Conservation (phyloP, 2,888 invertebrate genomes). For the Napeogenes sylphis region DNA sequence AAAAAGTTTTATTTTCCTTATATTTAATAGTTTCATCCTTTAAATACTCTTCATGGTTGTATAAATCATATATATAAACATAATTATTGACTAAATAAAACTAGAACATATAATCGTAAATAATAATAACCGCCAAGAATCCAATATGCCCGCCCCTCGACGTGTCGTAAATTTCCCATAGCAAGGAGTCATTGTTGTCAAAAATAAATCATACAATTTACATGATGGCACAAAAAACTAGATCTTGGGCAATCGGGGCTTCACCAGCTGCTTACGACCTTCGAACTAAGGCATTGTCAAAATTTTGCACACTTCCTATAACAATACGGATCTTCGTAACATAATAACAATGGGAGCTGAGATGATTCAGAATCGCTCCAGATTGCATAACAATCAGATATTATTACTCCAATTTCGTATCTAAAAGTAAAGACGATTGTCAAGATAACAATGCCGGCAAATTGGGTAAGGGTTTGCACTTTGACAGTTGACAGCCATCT, state of each 20-base stretch:
- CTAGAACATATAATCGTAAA: background rate
- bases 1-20: no score
- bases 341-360: slow-evolving; percentile 45
- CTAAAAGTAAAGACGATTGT: slow-evolving; percentile 45
- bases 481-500: slow-evolving; percentile 24
- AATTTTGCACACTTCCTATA: slow-evolving; percentile 67
- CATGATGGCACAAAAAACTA: slow-evolving; percentile 60
- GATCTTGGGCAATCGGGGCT: slow-evolving; percentile 48
- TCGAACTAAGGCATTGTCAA: slow-evolving; percentile 44
- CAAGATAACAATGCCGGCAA: slow-evolving; percentile 52
- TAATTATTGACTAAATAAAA: no score
- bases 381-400: slow-evolving; percentile 65
- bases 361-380: slow-evolving; percentile 50
- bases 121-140: slow-evolving; percentile 26
- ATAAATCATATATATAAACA: no score
- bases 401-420: slow-evolving; percentile 59
- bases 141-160: slow-evolving; percentile 54
- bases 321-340: slow-evolving; percentile 38
- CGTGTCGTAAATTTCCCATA: slow-evolving; percentile 76
- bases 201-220: slow-evolving; percentile 71
- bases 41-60: no score
- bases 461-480: slow-evolving; percentile 21
- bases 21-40: no score
- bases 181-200: slow-evolving; percentile 64
- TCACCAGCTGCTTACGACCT: slow-evolving; percentile 35